Evolutionary conservation across 1,140 invertebrate genomes (phyloP), one percentile per base, ranked within the genome.

Genomic region (Scaptomyza graminum): DNA sequence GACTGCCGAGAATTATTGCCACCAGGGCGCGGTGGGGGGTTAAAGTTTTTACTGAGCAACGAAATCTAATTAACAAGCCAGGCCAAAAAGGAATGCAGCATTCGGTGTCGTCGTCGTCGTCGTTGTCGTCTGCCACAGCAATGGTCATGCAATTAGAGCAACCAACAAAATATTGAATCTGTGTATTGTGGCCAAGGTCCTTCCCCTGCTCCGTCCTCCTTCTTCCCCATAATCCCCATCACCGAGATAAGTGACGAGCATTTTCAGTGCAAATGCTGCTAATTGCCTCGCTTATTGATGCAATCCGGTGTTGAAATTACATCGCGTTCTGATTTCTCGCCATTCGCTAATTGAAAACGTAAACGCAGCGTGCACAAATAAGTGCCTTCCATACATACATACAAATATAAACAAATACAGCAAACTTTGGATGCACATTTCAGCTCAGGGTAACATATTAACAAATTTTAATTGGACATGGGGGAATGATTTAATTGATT

Each of bases 51-150:
- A 31, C 28, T 31, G 74, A 70, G 55, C 76, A 60, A 6, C 55
- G 60, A 76, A 65, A 84, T 84, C 81, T 77, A 85, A 84, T 84
- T 84, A 85, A 74, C 59, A 59, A 16, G 39, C 39, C 31, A 37
- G 37, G 28, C 61, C 44, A 63, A 25, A 52, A 18, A 67, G 34
- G 64, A 43, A 57, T 39, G 28, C 28, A 31, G 37, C 37, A 39
- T 12, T 12, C 2, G 34, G 37, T 39, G 37, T n/a, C 37, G 12
- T n/a, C 37, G 34, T 6, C 28, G 28, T 28, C 28, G 28, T 28
- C 28, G 44, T 41, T 28, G 13, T 51, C 18, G 44, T 34, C 50
- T 56, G 41, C 41, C 41, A 61, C 55, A 60, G 69, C 63, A 54
- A 28, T 41, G 49, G 49, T 34, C 70, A 67, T 46, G 43, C 63